Evolutionary conservation across 92 coral and sea anemone genomes (phyloP).

Genomic region (Epizoanthus fatuus): DNA sequence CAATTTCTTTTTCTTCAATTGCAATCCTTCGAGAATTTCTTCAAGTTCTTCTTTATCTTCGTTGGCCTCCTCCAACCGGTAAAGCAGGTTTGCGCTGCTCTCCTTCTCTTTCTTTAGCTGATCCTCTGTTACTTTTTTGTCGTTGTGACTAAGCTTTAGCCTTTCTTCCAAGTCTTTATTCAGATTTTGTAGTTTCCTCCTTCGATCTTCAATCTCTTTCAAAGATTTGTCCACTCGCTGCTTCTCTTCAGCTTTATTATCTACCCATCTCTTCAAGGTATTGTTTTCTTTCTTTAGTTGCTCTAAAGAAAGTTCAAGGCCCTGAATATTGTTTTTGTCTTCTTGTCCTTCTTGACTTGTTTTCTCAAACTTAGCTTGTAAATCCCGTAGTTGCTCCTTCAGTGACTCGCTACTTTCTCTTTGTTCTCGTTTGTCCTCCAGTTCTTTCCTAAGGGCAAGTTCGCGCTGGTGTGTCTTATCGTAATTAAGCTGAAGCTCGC

Average conservation of each 20-base stretch:
- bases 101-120: slow-evolving; percentile 61
- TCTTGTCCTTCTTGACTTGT: neutral
- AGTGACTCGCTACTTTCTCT: neutral
- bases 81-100: slow-evolving; percentile 52
- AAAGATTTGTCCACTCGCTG: slow-evolving; percentile 34
- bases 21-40: slow-evolving; percentile 78
- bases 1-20: slow-evolving; percentile 79
- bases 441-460: slow-evolving; percentile 11
- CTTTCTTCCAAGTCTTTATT: slow-evolving; percentile 55
- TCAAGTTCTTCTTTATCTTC: slow-evolving; percentile 92
- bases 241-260: slow-evolving; percentile 40
- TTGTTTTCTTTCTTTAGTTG: slow-evolving; percentile 30
- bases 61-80: slow-evolving; percentile 62
- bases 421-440: neutral
- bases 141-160: slow-evolving; percentile 14
- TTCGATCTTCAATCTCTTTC: slow-evolving; percentile 57
- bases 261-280: slow-evolving; percentile 43
- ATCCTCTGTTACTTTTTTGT: slow-evolving; percentile 46
- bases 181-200: slow-evolving; percentile 34
- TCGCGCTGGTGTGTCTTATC: slow-evolving; percentile 40
- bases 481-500: slow-evolving; percentile 1
- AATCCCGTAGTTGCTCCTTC: neutral
- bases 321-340: slow-evolving; percentile 14
- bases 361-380: neutral
- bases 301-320: slow-evolving; percentile 15